These are phyloP conservation scores for Enoplosus armatus DNA, from an alignment of 2,797 vertebrate genomes.

Conservation along the genomic window DNA sequence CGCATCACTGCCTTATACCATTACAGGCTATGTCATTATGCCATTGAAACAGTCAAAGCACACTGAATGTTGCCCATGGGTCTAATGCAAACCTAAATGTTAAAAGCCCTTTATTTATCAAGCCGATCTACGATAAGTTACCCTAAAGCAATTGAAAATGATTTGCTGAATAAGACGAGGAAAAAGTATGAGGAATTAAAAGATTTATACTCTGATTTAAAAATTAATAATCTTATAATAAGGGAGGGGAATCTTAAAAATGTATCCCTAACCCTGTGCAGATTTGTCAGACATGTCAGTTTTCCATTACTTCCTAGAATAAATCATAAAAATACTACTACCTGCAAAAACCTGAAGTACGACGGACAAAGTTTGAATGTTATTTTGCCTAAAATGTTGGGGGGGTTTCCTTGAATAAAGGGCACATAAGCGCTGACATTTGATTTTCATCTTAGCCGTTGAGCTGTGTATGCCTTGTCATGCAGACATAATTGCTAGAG, in stretches of 20 bases:
- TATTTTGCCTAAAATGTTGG: constrained; percentile 33
- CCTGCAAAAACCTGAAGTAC: background rate
- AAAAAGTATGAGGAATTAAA: background rate
- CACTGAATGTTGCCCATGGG: constrained; percentile 35
- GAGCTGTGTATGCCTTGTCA: constrained; percentile 50
- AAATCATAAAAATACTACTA: background rate
- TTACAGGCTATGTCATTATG: constrained; percentile 47
- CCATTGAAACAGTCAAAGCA: constrained; percentile 62
- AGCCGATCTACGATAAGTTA: constrained; percentile 17
- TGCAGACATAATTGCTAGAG: constrained; percentile 66
- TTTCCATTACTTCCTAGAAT: background rate
- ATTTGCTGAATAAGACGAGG: background rate
- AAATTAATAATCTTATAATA: background rate
- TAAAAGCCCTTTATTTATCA: constrained; percentile 39
- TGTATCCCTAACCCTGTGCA: background rate
- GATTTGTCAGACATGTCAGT: background rate
- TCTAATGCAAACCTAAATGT: constrained; percentile 44
- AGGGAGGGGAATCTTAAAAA: background rate
- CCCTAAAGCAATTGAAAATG: constrained; percentile 6
- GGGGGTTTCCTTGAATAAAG: constrained; percentile 32
- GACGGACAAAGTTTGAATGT: constrained; percentile 9
- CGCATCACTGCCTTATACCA: constrained; percentile 49
- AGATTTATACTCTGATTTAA: background rate
- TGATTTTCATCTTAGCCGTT: constrained; percentile 39
- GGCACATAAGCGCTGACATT: constrained; percentile 62